Percentiles rank a stretch among this genome's conserved stretches.
Conservation (phyloP, 1,140 invertebrate genomes). For the Apis florea region DNA sequence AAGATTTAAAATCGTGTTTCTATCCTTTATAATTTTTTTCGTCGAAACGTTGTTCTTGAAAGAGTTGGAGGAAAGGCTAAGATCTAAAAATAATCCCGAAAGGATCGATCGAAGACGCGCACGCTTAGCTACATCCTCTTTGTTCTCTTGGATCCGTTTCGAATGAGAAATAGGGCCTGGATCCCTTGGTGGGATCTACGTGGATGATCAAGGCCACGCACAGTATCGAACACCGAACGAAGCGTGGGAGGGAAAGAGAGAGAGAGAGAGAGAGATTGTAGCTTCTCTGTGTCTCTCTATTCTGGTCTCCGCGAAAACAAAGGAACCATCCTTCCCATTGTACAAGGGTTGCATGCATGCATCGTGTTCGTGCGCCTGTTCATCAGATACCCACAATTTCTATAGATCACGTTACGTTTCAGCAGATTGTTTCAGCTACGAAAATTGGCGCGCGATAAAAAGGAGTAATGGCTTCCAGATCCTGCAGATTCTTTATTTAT, state of each 20-base stretch:
- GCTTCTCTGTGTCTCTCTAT: conserved; percentile 9
- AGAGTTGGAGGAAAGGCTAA: too few relatives aligned
- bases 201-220: conserved; percentile 49
- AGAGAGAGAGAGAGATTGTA: neutral
- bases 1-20: too few relatives aligned
- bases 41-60: too few relatives aligned
- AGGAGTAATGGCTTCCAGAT: too few relatives aligned
- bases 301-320: conserved; percentile 45
- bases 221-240: conserved; percentile 16
- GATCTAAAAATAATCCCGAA: conserved; percentile 18
- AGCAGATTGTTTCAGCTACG: neutral
- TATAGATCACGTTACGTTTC: neutral
- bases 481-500: too few relatives aligned
- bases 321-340: conserved; percentile 47
- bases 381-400: neutral
- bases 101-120: conserved; percentile 11
- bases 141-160: conserved; percentile 20
- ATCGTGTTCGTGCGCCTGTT: conserved; percentile 30
- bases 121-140: neutral
- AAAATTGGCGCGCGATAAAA: too few relatives aligned
- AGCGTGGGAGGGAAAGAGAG: neutral
- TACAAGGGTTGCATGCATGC: conserved; percentile 39
- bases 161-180: conserved; percentile 14
- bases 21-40: too few relatives aligned
- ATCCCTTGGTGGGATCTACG: neutral